These are phyloP conservation scores for Thunnus maccoyii DNA, from an alignment of 2,113 vertebrate species.

Conservation along the genomic window DNA sequence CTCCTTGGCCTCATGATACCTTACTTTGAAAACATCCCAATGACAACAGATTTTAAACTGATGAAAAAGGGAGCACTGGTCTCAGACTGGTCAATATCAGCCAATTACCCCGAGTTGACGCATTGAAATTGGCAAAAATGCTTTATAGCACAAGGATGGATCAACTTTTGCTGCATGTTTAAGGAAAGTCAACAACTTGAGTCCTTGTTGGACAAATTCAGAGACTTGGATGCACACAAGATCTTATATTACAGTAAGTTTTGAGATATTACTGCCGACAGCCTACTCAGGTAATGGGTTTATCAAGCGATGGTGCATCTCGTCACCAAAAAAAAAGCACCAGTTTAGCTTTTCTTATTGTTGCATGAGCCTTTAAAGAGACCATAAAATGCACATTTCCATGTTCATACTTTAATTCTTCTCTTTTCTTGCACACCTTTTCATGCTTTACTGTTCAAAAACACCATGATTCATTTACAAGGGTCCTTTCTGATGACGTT, in stretches of 20 bases:
- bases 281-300: not conserved
- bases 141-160: too few species aligned
- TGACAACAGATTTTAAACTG: too few species aligned
- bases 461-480: not conserved
- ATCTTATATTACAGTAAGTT: not conserved
- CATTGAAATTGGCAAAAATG: too few species aligned
- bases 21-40: too few species aligned
- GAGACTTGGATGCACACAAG: too few species aligned
- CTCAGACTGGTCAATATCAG: too few species aligned
- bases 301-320: not conserved
- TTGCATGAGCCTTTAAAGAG: not conserved
- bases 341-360: not conserved
- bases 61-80: not conserved
- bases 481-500: not conserved
- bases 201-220: not conserved
- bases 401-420: not conserved
- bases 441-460: not conserved
- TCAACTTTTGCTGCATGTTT: too few species aligned
- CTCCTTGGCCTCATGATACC: not conserved
- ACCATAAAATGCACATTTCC: not conserved
- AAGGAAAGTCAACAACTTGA: not conserved
- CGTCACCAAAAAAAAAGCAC: not conserved
- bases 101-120: too few species aligned
- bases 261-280: not conserved
- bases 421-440: not conserved